Percentiles rank a stretch among this genome's conserved stretches.
These are phyloP conservation scores for Lucinisca nassula DNA, from an alignment of 2,888 invertebrate genomes.

Conservation along the genomic window DNA sequence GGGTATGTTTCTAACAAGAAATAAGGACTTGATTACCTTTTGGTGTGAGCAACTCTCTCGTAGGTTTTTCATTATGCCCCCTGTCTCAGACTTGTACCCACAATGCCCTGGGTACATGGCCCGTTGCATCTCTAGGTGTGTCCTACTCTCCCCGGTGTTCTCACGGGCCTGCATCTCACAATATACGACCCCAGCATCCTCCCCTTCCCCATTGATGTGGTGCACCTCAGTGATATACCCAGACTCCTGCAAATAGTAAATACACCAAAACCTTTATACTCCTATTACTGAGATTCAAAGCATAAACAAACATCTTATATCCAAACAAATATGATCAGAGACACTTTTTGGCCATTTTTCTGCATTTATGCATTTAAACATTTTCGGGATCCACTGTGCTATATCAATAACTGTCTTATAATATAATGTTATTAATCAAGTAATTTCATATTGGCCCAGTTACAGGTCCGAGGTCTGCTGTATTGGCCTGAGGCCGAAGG, in stretches of 20 bases:
- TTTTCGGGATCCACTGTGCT: too few species aligned
- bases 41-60: constrained; percentile 93
- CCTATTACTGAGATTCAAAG: too few species aligned
- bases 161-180: constrained; percentile 97
- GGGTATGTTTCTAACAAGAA: too few species aligned
- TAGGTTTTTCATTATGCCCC: constrained; percentile 95
- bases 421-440: too few species aligned
- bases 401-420: too few species aligned
- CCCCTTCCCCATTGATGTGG: constrained; percentile 95
- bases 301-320: too few species aligned
- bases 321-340: too few species aligned
- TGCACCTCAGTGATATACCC: constrained; percentile 97
- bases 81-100: constrained; percentile 95
- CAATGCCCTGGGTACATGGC: constrained; percentile 94
- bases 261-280: background rate
- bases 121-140: constrained; percentile 91
- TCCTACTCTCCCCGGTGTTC: constrained; percentile 93
- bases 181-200: constrained; percentile 98
- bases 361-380: too few species aligned
- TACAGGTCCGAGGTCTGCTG: too few species aligned
- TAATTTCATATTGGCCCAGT: too few species aligned
- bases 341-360: too few species aligned
- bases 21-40: constrained; percentile 93
- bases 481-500: too few species aligned
- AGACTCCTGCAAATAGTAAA: constrained; percentile 90